Base-by-base conservation (phyloP, 2,113 vertebrate genomes). In the Antennarius striatus region DNA sequence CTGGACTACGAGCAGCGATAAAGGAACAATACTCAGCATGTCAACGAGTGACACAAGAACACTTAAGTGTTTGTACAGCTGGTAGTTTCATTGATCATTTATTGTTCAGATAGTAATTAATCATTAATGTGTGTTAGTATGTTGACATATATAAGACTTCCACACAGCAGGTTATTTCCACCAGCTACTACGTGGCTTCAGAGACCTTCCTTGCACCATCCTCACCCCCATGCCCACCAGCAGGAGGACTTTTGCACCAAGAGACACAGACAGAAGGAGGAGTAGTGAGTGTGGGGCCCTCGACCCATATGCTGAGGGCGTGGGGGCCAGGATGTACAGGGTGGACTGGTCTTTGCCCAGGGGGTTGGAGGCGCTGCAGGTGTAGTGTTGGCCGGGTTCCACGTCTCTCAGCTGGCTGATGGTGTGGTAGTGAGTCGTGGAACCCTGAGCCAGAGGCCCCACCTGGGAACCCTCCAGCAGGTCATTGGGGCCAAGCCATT, bases 301-400 rank as follows among this genome's bases (percentile, higher is more conserved):
- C 0, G 52, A 47, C 6, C 36, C 2, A 0, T 65, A 2, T 1
- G 6, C 75, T 2, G 40, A 68, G 8, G 75, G 60, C 0, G 0
- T 67, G 7, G 83, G 85, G 11, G 40, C 22, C 64, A 92, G 77
- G n/a, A 94, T 59, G 51, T 90, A 93, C 13, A 93, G 85, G 0
- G 83, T 80, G 55, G 92, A 88, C 77, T 91, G 88, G 12, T 91
- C 91, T 36, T 81, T 85, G 15, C 93, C 93, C 56, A 92, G 84
- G 0, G 91, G 90, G 77, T 94, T 94, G 78, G 92, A 90, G 74
- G 96, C 95, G 0, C 90, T 92, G 56, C 97, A 99, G 40, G 93
- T 96, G 91, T 98, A 98, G 47, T 94, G 95, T 3, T 93, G 94
- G 0, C 95, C 95, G 0, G 91, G 91, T 10, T 74, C 83, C 74